Evolutionary conservation across 2,888 invertebrate genomes (phyloP).

Genomic region (Polietes domitor): DNA sequence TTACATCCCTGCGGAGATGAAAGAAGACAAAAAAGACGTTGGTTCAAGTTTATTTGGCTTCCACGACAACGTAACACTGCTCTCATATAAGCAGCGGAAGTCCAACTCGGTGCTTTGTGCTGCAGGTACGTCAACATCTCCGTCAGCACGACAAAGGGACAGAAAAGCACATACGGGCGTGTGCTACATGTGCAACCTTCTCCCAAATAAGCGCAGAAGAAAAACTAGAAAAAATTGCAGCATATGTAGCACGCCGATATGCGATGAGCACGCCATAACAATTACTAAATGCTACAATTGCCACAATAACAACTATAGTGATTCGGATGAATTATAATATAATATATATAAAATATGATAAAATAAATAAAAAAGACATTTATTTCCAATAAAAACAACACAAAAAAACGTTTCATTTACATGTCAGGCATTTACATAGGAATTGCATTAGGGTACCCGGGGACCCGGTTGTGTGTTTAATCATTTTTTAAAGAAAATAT

Average conservation of each 20-base stretch:
- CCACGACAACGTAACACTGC: constrained; percentile 41
- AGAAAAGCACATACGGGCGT: constrained; percentile 44
- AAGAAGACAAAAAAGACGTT: constrained; percentile 42
- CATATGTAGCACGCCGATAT: neutral
- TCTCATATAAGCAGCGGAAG: constrained; percentile 44
- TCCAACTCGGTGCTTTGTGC: constrained; percentile 33
- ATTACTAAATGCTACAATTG: neutral
- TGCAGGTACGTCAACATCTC: constrained; percentile 41
- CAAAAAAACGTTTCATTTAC: constrained; percentile 51
- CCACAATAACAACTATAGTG: constrained; percentile 30
- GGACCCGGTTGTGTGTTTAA: too few species aligned
- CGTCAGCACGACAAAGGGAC: constrained; percentile 39
- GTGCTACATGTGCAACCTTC: constrained; percentile 46
- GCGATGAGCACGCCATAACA: too few species aligned
- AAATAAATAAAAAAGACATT: constrained; percentile 48
- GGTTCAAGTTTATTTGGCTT: constrained; percentile 45
- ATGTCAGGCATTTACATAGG: too few species aligned
- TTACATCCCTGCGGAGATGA: constrained; percentile 33
- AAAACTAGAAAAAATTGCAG: constrained; percentile 38
- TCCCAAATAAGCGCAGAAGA: constrained; percentile 34
- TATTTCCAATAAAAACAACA: too few species aligned
- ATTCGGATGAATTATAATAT: neutral
- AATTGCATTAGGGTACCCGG: too few species aligned
- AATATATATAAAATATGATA: constrained; percentile 48
- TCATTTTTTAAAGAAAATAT: neutral